These are phyloP conservation scores for Neodon shergylaensis DNA, from an alignment of 2,113 vertebrate species.

Conservation along the genomic window DNA sequence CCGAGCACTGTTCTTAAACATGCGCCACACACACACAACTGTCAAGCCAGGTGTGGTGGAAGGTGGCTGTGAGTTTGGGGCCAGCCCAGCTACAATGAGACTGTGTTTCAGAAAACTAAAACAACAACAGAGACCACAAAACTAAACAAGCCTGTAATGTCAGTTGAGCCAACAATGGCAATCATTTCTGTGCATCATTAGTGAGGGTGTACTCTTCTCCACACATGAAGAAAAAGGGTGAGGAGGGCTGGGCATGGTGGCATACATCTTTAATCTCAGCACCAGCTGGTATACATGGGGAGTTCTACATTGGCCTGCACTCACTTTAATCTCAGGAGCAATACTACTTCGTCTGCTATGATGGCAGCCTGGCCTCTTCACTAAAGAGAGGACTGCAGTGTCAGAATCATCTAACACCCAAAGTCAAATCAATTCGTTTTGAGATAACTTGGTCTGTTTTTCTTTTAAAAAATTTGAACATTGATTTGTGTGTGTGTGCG, in stretches of 20 bases:
- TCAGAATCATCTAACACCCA: slow-evolving; percentile 53
- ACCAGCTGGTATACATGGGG: not conserved
- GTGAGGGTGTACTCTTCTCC: not conserved
- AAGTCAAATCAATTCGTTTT: slow-evolving; percentile 54
- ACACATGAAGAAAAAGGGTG: not conserved
- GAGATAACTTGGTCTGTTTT: slow-evolving; percentile 35
- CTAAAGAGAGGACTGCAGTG: not conserved
- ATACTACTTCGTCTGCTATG: not conserved
- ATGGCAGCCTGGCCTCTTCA: not conserved
- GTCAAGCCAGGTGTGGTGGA: not conserved
- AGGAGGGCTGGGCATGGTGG: no score
- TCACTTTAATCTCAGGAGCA: not conserved
- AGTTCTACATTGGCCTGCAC: not conserved
- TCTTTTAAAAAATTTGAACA: not conserved
- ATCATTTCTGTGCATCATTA: not conserved
- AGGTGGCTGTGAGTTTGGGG: not conserved
- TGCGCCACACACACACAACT: not conserved
- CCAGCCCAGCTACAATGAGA: not conserved
- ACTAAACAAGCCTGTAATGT: not conserved
- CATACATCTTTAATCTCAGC: not conserved
- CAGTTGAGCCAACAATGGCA: not conserved
- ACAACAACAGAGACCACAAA: not conserved
- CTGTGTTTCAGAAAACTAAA: not conserved
- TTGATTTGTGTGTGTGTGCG: not conserved
- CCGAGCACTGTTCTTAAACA: not conserved